Evolutionary conservation across 2,113 vertebrate species (phyloP).

Genomic region (Xiphias gladius): DNA sequence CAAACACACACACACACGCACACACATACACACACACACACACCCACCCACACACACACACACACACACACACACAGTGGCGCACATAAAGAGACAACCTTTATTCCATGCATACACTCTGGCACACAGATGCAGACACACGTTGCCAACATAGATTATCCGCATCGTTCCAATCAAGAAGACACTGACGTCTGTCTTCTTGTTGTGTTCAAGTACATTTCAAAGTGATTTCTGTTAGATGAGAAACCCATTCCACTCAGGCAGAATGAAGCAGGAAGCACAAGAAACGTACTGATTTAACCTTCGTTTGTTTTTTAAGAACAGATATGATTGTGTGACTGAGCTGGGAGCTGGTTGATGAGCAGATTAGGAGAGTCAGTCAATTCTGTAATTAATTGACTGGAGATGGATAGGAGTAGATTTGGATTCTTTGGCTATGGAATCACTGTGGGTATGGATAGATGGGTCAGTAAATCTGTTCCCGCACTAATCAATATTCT

Average conservation of each 20-base stretch:
- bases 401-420: not conserved
- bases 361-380: not conserved
- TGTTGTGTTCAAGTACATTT: constrained; percentile 32
- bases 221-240: not conserved
- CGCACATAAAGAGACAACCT: not conserved
- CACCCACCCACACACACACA: not conserved
- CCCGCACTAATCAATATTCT: not conserved
- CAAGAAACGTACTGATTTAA: not conserved
- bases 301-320: not conserved
- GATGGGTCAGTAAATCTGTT: not conserved
- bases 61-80: not conserved
- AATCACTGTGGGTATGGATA: not conserved
- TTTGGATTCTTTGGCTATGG: not conserved
- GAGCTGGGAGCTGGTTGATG: not conserved
- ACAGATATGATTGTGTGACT: not conserved
- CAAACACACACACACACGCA: not conserved
- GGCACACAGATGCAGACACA: not conserved
- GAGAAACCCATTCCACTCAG: not conserved
- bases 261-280: not conserved
- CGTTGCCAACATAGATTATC: not conserved
- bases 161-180: constrained; percentile 3
- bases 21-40: not conserved
- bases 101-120: not conserved
- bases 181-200: not conserved
- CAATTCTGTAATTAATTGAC: not conserved